These are phyloP conservation scores for Leucania comma DNA, from an alignment of 2,888 invertebrate species.

Conservation along the genomic window DNA sequence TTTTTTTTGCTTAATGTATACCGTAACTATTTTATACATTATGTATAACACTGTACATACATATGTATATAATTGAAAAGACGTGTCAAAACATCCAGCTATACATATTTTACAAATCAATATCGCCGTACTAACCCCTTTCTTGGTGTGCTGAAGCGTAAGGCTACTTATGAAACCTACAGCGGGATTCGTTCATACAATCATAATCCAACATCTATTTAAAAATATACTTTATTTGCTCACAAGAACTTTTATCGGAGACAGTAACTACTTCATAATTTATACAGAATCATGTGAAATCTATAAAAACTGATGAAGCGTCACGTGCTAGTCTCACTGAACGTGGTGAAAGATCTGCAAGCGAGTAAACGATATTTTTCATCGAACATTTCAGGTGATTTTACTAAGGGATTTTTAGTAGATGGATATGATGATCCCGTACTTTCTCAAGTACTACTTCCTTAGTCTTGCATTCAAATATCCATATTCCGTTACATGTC, in stretches of 20 bases:
- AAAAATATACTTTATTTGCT: constrained; percentile 44
- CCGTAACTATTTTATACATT: constrained; percentile 51
- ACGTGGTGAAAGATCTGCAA: constrained; percentile 26
- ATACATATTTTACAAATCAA: constrained; percentile 34
- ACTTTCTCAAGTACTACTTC: constrained; percentile 23
- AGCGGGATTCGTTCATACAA: constrained; percentile 25
- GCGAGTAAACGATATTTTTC: constrained; percentile 48
- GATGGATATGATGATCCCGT: neutral
- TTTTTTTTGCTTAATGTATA: constrained; percentile 38
- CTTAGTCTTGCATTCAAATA: constrained; percentile 49
- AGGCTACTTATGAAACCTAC: constrained; percentile 33
- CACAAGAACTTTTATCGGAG: constrained; percentile 9
- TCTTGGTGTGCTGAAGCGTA: constrained; percentile 25
- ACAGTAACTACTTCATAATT: constrained; percentile 17
- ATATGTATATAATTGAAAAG: constrained; percentile 48
- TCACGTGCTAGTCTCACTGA: constrained; percentile 10
- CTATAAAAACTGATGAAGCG: constrained; percentile 7
- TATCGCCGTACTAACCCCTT: constrained; percentile 15
- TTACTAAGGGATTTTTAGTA: constrained; percentile 15
- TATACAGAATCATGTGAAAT: constrained; percentile 14
- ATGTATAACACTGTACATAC: constrained; percentile 55
- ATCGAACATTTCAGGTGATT: neutral
- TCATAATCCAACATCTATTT: constrained; percentile 21
- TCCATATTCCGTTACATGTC: constrained; percentile 64
- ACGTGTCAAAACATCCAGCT: constrained; percentile 36